phyloP scores from a whole-genome alignment of 2,113 vertebrate genomes.

The Lampris megalopsis region DNA sequence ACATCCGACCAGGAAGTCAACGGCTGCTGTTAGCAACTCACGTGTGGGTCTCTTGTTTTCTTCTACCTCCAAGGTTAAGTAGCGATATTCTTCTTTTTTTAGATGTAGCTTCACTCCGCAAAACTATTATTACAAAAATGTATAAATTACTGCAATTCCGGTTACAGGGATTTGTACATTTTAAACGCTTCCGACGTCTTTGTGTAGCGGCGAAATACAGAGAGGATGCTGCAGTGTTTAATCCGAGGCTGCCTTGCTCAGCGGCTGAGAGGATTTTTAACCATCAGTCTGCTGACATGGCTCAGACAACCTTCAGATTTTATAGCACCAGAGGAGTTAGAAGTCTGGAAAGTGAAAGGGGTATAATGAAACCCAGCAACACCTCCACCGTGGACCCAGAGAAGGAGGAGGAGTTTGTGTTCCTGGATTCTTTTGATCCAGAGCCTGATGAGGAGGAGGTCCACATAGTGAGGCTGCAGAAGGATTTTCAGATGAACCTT shows the following conservation, averaged over 20 bases:
- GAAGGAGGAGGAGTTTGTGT: slow-evolving; percentile 83
- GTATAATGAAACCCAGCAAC: not conserved
- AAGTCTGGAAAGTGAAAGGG: not conserved
- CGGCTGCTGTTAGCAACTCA: not conserved
- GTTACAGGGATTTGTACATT: slow-evolving; percentile 4
- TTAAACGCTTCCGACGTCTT: slow-evolving; percentile 4
- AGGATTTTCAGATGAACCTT: too few relatives aligned
- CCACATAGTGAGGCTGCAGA: not conserved
- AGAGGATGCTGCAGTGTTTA: too few relatives aligned
- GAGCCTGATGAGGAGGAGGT: not conserved
- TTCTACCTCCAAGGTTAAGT: slow-evolving; percentile 21
- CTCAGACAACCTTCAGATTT: slow-evolving; percentile 2
- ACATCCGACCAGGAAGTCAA: slow-evolving; percentile 50
- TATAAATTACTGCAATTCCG: slow-evolving; percentile 39
- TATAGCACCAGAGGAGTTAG: slow-evolving; percentile 15
- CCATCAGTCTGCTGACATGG: not conserved
- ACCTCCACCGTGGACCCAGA: slow-evolving; percentile 65
- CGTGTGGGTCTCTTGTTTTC: not conserved
- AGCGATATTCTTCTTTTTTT: not conserved
- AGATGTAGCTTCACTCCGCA: not conserved
- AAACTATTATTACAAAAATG: slow-evolving; percentile 38
- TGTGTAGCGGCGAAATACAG: not conserved
- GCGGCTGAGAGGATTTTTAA: not conserved
- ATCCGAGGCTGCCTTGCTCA: too few relatives aligned
- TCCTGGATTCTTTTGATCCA: slow-evolving; percentile 73